Conservation (phyloP, 2,888 invertebrate genomes). For the Nephrotoma flavescens region DNA sequence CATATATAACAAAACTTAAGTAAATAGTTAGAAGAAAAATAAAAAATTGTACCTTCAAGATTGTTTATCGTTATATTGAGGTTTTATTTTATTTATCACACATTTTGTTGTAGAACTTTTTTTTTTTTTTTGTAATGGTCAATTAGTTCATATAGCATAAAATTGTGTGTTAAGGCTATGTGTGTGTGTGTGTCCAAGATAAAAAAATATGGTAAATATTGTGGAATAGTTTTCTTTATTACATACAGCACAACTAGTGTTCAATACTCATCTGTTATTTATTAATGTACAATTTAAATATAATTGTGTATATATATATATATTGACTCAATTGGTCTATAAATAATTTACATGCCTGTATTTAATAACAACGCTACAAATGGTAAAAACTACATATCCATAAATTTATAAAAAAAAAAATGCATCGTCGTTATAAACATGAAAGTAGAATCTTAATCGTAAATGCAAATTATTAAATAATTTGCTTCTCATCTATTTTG, state of each 20-base stretch:
- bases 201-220: neutral
- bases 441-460: neutral
- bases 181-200: neutral
- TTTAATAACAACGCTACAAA: neutral
- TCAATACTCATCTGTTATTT: neutral
- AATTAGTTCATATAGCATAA: neutral
- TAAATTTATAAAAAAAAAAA: neutral
- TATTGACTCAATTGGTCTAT: neutral
- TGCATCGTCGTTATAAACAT: neutral
- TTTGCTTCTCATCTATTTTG: neutral
- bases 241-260: neutral
- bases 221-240: neutral
- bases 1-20: neutral
- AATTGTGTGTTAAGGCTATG: neutral
- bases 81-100: neutral
- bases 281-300: neutral
- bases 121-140: neutral
- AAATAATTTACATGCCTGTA: neutral
- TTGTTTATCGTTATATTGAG: neutral
- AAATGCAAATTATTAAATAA: neutral
- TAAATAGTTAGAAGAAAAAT: neutral
- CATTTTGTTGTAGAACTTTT: neutral
- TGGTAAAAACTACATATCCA: neutral
- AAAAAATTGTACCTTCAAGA: neutral
- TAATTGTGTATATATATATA: neutral